Percentiles rank a stretch among this genome's conserved stretches.
Evolutionary conservation across 2,113 vertebrate species (phyloP).

Genomic region (Steatornis caripensis): DNA sequence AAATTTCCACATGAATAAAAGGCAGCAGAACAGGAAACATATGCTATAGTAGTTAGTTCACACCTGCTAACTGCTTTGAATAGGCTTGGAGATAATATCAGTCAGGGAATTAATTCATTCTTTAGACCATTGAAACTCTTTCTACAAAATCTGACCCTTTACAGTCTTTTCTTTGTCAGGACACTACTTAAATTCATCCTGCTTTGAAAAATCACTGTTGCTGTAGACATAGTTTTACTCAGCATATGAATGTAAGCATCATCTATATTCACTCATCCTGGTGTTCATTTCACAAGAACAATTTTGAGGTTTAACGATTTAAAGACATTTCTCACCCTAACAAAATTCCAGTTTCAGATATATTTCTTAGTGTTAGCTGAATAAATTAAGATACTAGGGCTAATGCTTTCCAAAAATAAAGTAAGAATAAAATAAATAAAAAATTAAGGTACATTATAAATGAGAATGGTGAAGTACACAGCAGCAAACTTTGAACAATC

Average conservation of each 20-base stretch:
- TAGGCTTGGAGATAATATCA: constrained; percentile 7
- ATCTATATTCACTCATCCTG: not conserved
- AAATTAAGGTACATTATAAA: not conserved
- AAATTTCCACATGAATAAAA: not conserved
- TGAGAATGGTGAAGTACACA: not conserved
- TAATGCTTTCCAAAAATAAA: not conserved
- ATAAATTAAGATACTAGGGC: not conserved
- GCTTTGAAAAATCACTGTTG: not conserved
- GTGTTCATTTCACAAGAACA: not conserved
- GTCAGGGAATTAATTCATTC: not conserved
- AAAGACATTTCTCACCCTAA: not conserved
- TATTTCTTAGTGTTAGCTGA: not conserved
- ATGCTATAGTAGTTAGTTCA: constrained; percentile 11
- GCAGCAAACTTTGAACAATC: not conserved
- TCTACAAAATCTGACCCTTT: not conserved
- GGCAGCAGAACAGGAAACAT: constrained; percentile 26
- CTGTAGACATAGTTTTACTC: rapidly evolving
- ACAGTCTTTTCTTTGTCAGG: not conserved
- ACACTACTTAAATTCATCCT: not conserved
- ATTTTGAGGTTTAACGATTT: not conserved
- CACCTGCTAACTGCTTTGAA: constrained; percentile 38
- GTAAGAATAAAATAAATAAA: not conserved
- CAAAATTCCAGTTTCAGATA: not conserved
- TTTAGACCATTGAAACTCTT: not conserved
- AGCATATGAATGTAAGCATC: not conserved